Conservation (phyloP, 2,888 invertebrate species). For the Ephialtes manifestator region DNA sequence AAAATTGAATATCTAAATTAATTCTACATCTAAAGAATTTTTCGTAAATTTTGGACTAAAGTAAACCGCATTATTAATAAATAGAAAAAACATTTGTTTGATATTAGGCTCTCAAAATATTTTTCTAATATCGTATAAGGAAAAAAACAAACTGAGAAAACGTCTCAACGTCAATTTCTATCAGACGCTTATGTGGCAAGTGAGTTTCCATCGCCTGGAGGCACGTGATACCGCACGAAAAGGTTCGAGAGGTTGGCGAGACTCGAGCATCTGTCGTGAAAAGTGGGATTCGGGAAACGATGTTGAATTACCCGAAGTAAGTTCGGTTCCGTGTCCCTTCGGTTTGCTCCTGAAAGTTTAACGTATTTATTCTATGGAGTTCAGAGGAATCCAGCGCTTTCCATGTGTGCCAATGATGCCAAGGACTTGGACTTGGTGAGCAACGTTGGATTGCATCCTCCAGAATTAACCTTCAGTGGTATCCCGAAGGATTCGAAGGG, state of each 20-base stretch:
- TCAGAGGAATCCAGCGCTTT: conserved; percentile 13
- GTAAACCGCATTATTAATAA: too few relatives aligned
- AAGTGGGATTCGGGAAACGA: conserved; percentile 72
- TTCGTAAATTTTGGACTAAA: too few relatives aligned
- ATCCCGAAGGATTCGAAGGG: conserved; percentile 66
- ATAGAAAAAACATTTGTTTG: background rate
- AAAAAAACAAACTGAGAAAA: background rate
- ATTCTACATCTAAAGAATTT: too few relatives aligned
- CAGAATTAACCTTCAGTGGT: conserved; percentile 49
- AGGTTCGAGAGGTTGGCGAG: conserved; percentile 11
- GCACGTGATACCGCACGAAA: conserved; percentile 12
- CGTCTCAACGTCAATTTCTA: background rate
- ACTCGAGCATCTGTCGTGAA: conserved; percentile 21
- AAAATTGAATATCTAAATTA: too few relatives aligned
- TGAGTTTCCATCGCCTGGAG: conserved; percentile 6
- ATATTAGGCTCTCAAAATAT: background rate
- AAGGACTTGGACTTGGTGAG: conserved; percentile 15
- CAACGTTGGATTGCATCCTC: conserved; percentile 11
- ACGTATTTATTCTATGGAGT: conserved; percentile 75
- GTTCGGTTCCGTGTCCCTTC: conserved; percentile 74
- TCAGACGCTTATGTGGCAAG: conserved; percentile 1
- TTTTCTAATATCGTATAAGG: background rate
- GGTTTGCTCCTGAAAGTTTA: conserved; percentile 77
- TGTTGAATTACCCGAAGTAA: conserved; percentile 77
- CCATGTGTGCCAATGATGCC: conserved; percentile 7